Conservation (phyloP, 2,888 invertebrate genomes). For the Cheilosia grossa region DNA sequence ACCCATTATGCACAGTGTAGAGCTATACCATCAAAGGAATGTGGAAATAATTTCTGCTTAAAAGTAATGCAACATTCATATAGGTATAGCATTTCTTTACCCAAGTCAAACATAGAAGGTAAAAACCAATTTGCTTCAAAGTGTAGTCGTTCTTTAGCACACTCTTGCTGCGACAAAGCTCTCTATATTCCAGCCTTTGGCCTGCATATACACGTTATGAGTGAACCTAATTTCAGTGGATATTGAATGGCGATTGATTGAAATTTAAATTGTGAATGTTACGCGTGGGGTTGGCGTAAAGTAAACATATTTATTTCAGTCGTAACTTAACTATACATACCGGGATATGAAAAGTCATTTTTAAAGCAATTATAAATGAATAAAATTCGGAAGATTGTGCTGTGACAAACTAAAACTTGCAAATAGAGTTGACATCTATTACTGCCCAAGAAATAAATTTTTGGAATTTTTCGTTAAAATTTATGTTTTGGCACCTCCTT, state of each 20-base stretch:
- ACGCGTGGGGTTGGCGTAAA: neutral
- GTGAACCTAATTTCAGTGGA: conserved; percentile 6
- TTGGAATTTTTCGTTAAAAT: too few relatives aligned
- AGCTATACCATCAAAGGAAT: neutral
- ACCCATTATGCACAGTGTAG: neutral
- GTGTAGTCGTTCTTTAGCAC: neutral
- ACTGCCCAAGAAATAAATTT: too few relatives aligned
- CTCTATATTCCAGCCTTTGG: neutral
- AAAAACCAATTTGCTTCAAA: neutral
- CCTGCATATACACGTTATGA: conserved; percentile 20
- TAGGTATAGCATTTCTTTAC: neutral
- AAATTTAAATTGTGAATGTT: conserved; percentile 27
- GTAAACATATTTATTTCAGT: conserved; percentile 1
- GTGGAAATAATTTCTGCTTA: neutral
- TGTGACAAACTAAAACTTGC: too few relatives aligned
- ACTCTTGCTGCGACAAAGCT: neutral
- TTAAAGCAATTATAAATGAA: too few relatives aligned
- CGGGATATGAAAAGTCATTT: too few relatives aligned
- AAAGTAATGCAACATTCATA: neutral
- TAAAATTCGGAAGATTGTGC: too few relatives aligned
- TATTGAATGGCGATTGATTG: conserved; percentile 53
- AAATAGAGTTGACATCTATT: too few relatives aligned
- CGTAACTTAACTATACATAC: too few relatives aligned
- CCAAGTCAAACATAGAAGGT: neutral
- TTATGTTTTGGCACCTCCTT: too few relatives aligned